Evolutionary conservation across 2,797 vertebrate genomes (phyloP), one percentile per base, ranked within the genome.

Genomic region (Setipinna tenuifilis): DNA sequence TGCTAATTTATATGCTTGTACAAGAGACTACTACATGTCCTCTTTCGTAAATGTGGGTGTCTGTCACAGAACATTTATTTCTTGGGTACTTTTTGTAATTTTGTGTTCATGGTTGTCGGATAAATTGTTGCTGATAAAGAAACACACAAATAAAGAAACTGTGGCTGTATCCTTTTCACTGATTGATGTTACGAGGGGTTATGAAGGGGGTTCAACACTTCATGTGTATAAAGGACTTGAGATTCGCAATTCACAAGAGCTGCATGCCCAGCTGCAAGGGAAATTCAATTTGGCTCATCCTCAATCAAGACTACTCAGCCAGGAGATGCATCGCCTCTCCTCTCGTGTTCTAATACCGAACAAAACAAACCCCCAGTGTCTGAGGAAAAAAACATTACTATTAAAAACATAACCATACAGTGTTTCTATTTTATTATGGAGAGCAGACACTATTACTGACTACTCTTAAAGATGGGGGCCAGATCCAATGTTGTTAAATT

Each of bases 51-150:
- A 89, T 91, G 91, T 90, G 48, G 87, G 87, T 91, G 89, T 93
- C 92, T 91, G 93, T 93, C 94, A 94, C 90, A 90, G 89, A 6
- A 90, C 87, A 91, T 92, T 35, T 90, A 92, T 87, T 88, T 91
- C 87, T 89, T 46, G n/a, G 80, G 57, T 82, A 9, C 23, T 78
- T 75, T 19, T 68, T 54, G 57, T 35, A 4, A 10, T 84, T 58
- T 41, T 41, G 1, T 41, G 5, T 41, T 71, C 65, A 71, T 11
- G 35, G 16, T 21, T 41, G 12, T 71, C 4, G 25, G 6, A 17
- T 12, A 35, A 71, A 71, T 71, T 68, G 25, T 28, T 68, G 31
- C 5, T 28, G 68, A 75, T 16, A 19, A 16, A 75, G 68, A 28
- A 19, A 68, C 25, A 71, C 7, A 6, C 6, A 75, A 41, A 35